Conservation (phyloP, 92 coral and sea anemone species). For the Umimayanthus kanabou region DNA sequence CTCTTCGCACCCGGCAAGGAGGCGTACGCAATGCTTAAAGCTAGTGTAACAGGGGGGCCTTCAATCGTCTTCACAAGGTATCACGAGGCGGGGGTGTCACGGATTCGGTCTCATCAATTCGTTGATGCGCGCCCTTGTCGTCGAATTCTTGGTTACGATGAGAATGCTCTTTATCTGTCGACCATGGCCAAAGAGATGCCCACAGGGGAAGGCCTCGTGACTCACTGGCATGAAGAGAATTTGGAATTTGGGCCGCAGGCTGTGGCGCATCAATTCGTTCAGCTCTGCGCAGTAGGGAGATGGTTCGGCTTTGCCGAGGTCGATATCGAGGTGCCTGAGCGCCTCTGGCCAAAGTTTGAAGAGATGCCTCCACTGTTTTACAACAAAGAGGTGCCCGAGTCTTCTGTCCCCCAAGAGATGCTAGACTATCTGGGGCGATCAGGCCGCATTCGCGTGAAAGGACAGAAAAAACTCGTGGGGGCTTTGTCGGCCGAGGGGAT, state of each 20-base stretch:
- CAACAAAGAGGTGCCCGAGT: constrained; percentile 2
- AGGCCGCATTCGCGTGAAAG: not conserved
- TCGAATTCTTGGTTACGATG: constrained; percentile 15
- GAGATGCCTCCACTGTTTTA: constrained; percentile 19
- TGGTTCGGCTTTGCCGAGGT: constrained; percentile 30
- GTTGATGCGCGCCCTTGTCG: not conserved
- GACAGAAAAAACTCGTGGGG: constrained; percentile 8
- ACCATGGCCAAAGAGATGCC: not conserved
- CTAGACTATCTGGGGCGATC: not conserved
- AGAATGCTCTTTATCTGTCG: constrained; percentile 5
- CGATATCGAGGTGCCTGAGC: constrained; percentile 21
- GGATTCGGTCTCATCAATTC: not conserved
- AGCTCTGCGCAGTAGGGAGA: not conserved
- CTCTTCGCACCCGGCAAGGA: not conserved
- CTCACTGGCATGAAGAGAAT: no score
- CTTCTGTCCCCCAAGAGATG: not conserved
- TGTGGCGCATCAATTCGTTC: not conserved
- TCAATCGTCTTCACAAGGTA: not conserved
- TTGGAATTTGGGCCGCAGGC: no score
- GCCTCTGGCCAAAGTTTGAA: not conserved
- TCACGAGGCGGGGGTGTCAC: not conserved
- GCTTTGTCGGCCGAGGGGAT: constrained; percentile 11
- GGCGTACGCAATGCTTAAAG: not conserved
- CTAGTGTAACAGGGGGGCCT: not conserved
- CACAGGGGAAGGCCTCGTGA: not conserved